Percentiles rank a stretch among this genome's conserved stretches.
phyloP scores from a whole-genome alignment of 1,140 invertebrate species.

The Pogonomyrmex barbatus region DNA sequence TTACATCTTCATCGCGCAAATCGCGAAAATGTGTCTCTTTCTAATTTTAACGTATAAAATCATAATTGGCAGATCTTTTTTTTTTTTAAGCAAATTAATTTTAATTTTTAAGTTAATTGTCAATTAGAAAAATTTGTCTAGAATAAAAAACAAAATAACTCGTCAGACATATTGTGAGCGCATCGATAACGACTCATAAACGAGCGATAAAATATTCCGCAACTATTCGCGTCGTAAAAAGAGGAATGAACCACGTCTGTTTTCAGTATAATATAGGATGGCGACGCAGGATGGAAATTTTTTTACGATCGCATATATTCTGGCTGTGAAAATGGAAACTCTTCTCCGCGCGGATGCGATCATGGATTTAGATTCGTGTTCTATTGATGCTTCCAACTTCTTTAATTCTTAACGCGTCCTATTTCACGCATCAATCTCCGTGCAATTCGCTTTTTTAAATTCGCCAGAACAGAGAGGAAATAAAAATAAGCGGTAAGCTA shows the following conservation, averaged over 20 bases:
- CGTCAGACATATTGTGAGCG: not conserved
- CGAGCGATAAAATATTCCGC: not conserved
- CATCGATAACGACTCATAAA: not conserved
- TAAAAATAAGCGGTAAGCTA: not conserved
- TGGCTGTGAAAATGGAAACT: not conserved
- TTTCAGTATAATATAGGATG: not conserved
- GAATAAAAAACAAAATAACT: constrained; percentile 1
- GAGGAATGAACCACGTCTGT: not conserved
- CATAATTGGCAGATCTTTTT: not conserved
- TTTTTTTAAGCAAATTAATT: not conserved
- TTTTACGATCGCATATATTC: constrained; percentile 1
- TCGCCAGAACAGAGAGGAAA: not conserved
- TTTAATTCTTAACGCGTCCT: constrained; percentile 14
- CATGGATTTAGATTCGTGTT: constrained; percentile 7
- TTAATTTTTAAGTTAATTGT: too few species aligned
- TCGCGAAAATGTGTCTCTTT: not conserved
- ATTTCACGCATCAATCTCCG: not conserved
- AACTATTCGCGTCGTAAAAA: constrained; percentile 14
- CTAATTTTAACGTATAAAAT: not conserved
- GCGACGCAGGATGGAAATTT: not conserved
- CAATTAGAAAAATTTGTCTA: not conserved
- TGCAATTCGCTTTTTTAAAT: not conserved
- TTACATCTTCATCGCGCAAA: not conserved
- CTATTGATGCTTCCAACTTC: not conserved
- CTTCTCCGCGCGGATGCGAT: not conserved